Conservation (phyloP, 2,113 vertebrate genomes). For the Ophiodon elongatus region DNA sequence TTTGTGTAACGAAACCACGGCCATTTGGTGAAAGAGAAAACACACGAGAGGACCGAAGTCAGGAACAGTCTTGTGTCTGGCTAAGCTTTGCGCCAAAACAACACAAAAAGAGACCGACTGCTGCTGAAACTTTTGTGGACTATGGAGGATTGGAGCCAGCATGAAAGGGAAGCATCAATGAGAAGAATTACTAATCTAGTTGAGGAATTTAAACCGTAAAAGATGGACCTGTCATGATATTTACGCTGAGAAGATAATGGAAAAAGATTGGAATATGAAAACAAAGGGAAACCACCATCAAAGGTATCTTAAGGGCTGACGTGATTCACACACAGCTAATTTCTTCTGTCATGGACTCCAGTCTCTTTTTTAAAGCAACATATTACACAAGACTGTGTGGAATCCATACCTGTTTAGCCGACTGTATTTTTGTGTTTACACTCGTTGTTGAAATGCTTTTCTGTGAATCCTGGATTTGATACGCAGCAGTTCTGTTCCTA, state of each 20-base stretch:
- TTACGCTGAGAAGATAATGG: conserved; percentile 33
- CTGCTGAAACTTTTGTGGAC: conserved; percentile 25
- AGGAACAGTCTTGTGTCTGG: not conserved
- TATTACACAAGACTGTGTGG: conserved; percentile 1
- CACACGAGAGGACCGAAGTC: not conserved
- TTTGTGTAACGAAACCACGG: conserved; percentile 24
- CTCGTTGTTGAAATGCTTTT: conserved; percentile 8
- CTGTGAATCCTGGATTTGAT: conserved; percentile 29
- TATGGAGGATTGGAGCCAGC: conserved; percentile 16
- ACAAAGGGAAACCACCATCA: conserved; percentile 15
- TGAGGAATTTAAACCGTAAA: conserved; percentile 16
- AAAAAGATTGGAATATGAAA: conserved; percentile 32
- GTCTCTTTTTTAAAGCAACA: not conserved
- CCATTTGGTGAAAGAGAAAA: conserved; percentile 27
- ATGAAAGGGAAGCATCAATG: not conserved
- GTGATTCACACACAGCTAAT: conserved; percentile 13
- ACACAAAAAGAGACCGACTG: conserved; percentile 12
- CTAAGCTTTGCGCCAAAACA: not conserved
- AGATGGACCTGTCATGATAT: conserved; percentile 19
- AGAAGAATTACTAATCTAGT: conserved; percentile 10
- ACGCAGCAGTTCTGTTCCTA: conserved; percentile 25
- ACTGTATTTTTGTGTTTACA: not conserved
- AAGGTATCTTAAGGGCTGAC: conserved; percentile 12
- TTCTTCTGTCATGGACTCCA: not conserved
- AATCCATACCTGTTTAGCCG: not conserved